phyloP scores from a whole-genome alignment of 2,888 invertebrate species.

The Drosophila eohydei region DNA sequence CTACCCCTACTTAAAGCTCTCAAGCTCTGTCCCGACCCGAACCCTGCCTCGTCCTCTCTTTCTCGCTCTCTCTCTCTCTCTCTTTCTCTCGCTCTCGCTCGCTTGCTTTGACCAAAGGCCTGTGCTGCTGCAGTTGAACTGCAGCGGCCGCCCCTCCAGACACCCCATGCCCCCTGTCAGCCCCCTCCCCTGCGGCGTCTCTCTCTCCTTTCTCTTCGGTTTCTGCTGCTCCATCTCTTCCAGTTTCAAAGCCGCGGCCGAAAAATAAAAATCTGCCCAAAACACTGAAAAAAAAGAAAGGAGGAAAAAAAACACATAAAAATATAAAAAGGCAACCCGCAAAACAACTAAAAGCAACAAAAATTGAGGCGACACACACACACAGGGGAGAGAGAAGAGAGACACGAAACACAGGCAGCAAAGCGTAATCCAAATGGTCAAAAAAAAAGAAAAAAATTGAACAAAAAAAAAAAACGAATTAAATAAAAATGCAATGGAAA shows the following conservation, averaged over 20 bases:
- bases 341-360: slow-evolving; percentile 32
- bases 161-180: background rate
- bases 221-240: slow-evolving; percentile 18
- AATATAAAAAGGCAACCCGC: slow-evolving; percentile 52
- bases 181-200: background rate
- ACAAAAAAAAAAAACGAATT: slow-evolving; percentile 37
- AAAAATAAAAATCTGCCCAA: slow-evolving; percentile 81
- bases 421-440: slow-evolving; percentile 80
- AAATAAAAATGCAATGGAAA: slow-evolving; percentile 74
- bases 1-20: slow-evolving; percentile 76
- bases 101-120: slow-evolving; percentile 7
- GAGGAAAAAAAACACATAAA: slow-evolving; percentile 21
- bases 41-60: slow-evolving; percentile 23
- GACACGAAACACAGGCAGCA: slow-evolving; percentile 49
- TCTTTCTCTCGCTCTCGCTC: slow-evolving; percentile 12
- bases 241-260: slow-evolving; percentile 48
- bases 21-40: slow-evolving; percentile 57
- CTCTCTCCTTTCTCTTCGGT: background rate
- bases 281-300: slow-evolving; percentile 62
- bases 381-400: slow-evolving; percentile 21
- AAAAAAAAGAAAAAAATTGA: slow-evolving; percentile 35
- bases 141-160: slow-evolving; percentile 33
- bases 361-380: slow-evolving; percentile 32
- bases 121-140: slow-evolving; percentile 32
- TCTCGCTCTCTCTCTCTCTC: background rate